Base-by-base conservation (phyloP, 2,888 invertebrate genomes). In the Eristalis tenax region DNA sequence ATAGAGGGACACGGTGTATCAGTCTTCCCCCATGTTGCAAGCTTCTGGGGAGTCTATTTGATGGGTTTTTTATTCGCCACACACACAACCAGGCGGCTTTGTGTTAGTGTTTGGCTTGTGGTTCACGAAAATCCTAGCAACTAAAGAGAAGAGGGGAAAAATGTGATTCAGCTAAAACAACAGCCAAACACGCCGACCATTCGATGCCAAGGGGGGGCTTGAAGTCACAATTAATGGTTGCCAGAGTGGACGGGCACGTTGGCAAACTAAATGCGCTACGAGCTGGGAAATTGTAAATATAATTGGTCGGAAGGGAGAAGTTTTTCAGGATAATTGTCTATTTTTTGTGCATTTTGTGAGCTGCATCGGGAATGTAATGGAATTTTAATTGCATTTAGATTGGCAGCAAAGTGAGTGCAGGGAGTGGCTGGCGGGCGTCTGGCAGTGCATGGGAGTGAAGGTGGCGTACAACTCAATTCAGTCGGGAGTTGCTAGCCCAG, bases 371-470 rank as follows among this genome's bases (percentile, higher is more conserved):
- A 69, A 26, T 78, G 68, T 74, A 79, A 83, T 79, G 83, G 73
- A 79, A 83, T 83, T 83, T 79, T 83, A 83, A 83, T 83, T 83
- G 43, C 78, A 79, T 83, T 83, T 83, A 64, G 43, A 79, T 78
- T 83, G 73, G 71, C 32, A 78, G 28, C 35, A 38, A 13, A 50
- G n/a, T 43, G 43, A 40, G 59, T 50, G 38, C 38, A 38, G 50
- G 50, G 50, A 6, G 18, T 18, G 50, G 18, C 50, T 13, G 38
- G 38, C 38, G 13, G 38, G 38, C 38, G 4, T 38, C 13, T 13
- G 38, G 38, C 10, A 1, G 35, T 2, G 35, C 35, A 32, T 32
- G 32, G 10, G 35, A 8, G 35, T 0, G n/a, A n/a, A 18, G 50
- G 50, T 50, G 50, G 50, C 18, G 18, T 8, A 50, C 18, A 50